phyloP scores from a whole-genome alignment of 2,888 invertebrate genomes.

The Nymphalis urticae region DNA sequence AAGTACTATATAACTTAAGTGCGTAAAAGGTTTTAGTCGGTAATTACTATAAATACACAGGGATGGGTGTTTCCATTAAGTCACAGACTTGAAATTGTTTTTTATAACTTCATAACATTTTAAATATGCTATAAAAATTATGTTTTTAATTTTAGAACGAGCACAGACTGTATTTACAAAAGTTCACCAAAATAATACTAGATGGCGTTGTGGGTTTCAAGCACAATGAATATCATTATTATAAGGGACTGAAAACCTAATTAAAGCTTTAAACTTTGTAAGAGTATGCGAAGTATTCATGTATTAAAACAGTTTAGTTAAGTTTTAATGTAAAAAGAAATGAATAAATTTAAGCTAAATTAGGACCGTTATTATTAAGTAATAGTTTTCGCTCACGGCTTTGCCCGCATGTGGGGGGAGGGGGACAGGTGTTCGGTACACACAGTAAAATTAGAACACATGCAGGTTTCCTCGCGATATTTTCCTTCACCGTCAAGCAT shows the following conservation, averaged over 20 bases:
- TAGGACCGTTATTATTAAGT: too few species aligned
- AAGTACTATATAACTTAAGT: slow-evolving; percentile 26
- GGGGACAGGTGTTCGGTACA: too few species aligned
- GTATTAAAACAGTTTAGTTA: slow-evolving; percentile 5
- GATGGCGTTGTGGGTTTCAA: neutral
- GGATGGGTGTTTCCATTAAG: slow-evolving; percentile 29
- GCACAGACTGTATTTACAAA: neutral
- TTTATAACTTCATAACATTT: slow-evolving; percentile 27
- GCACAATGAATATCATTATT: neutral
- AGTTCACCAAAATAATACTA: neutral
- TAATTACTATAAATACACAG: slow-evolving; percentile 31
- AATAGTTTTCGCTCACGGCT: neutral
- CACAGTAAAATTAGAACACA: too few species aligned
- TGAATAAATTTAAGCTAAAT: neutral
- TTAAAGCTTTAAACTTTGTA: slow-evolving; percentile 1
- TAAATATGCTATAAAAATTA: slow-evolving; percentile 13
- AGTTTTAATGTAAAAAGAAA: slow-evolving; percentile 1
- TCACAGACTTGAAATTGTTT: slow-evolving; percentile 21
- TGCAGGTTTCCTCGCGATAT: too few species aligned
- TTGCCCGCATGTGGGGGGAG: neutral
- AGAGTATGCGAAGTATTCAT: neutral
- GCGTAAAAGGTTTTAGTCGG: slow-evolving; percentile 35
- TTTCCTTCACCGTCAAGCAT: too few species aligned
- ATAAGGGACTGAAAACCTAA: slow-evolving; percentile 1
- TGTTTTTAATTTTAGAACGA: neutral